These are phyloP conservation scores for Microdon myrmicae DNA, from an alignment of 2,888 invertebrate genomes.

Conservation along the genomic window DNA sequence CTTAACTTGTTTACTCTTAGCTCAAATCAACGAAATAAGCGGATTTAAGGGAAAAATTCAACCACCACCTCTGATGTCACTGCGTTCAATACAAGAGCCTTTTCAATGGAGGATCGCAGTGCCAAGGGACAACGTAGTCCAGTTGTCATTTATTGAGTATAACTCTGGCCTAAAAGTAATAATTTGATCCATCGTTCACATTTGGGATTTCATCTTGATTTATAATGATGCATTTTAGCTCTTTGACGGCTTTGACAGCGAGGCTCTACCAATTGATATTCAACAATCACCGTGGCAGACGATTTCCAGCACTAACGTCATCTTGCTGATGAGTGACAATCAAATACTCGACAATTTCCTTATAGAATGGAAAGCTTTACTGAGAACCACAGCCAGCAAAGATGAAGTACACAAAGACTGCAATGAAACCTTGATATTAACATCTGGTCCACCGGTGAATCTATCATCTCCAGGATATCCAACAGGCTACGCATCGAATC, in stretches of 20 bases:
- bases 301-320: slow-evolving; percentile 73
- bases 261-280: slow-evolving; percentile 67
- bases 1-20: slow-evolving; percentile 45
- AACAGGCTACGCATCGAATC: slow-evolving; percentile 70
- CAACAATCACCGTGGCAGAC: slow-evolving; percentile 61
- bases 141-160: slow-evolving; percentile 58
- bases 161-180: slow-evolving; percentile 59
- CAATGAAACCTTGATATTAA: slow-evolving; percentile 56
- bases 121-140: slow-evolving; percentile 53
- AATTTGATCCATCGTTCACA: background rate
- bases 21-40: slow-evolving; percentile 59
- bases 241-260: slow-evolving; percentile 79
- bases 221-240: slow-evolving; percentile 67
- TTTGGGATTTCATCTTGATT: background rate
- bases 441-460: slow-evolving; percentile 53
- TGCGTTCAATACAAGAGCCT: slow-evolving; percentile 53
- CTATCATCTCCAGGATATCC: slow-evolving; percentile 83
- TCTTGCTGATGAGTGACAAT: slow-evolving; percentile 68
- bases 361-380: slow-evolving; percentile 59
- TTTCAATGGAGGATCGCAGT: slow-evolving; percentile 62
- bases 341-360: slow-evolving; percentile 57
- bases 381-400: slow-evolving; percentile 44
- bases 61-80: slow-evolving; percentile 55
- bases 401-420: slow-evolving; percentile 51
- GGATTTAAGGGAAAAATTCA: slow-evolving; percentile 57